Evolutionary conservation across 2,113 vertebrate species (phyloP).

Genomic region (Carassius gibelio): DNA sequence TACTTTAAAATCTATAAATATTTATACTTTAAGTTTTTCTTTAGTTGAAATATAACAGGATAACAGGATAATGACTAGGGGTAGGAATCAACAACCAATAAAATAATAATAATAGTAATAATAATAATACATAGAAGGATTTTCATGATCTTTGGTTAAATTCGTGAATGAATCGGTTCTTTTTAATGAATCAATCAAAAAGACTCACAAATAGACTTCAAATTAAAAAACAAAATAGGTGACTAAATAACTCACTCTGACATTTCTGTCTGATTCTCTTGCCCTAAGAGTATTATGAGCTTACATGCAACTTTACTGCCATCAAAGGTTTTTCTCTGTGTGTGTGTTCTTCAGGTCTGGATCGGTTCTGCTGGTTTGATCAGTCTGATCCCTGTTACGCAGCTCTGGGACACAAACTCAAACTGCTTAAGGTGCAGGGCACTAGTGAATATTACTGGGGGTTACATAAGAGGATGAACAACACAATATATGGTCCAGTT

Average conservation of each 20-base stretch:
- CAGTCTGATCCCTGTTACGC: background rate
- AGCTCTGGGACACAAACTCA: conserved; percentile 15
- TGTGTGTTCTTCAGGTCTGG: background rate
- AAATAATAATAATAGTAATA: background rate
- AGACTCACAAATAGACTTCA: background rate
- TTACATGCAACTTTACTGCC: too few relatives aligned
- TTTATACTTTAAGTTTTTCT: too few relatives aligned
- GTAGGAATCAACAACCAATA: conserved; percentile 24
- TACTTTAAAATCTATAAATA: too few relatives aligned
- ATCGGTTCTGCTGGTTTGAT: background rate
- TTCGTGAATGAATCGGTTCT: too few relatives aligned
- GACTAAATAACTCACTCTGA: too few relatives aligned
- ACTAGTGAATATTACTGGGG: background rate
- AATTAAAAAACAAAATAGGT: too few relatives aligned
- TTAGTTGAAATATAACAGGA: background rate
- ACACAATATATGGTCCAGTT: background rate
- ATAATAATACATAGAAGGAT: background rate
- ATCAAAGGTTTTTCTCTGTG: too few relatives aligned
- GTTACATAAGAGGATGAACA: background rate
- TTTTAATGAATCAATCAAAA: background rate
- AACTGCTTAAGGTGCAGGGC: background rate
- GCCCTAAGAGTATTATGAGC: too few relatives aligned
- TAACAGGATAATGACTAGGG: background rate
- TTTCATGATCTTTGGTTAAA: background rate
- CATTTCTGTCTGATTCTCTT: too few relatives aligned